Percentiles rank a stretch among this genome's conserved stretches.
phyloP scores from a whole-genome alignment of 2,113 vertebrate genomes.

The Conger conger region DNA sequence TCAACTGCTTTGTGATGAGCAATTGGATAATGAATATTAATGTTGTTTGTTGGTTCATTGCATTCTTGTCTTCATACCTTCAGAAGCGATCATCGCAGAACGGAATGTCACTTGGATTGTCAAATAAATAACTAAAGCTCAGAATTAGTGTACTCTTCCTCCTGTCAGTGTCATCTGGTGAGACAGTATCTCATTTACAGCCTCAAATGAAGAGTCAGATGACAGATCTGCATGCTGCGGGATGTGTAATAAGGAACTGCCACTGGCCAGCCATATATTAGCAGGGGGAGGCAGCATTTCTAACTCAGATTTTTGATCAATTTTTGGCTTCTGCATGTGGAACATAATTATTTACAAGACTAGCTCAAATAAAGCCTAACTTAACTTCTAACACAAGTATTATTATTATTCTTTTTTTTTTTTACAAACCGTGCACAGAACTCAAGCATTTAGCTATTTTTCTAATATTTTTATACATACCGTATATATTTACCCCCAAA shows the following conservation, averaged over 20 bases:
- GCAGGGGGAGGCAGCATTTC: neutral
- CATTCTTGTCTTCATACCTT: neutral
- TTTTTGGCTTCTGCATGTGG: neutral
- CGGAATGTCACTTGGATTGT: slow-evolving; percentile 12
- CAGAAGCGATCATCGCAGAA: slow-evolving; percentile 3
- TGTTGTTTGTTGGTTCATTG: neutral
- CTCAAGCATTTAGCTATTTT: too few relatives aligned
- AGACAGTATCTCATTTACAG: slow-evolving; percentile 19
- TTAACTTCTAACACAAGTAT: too few relatives aligned
- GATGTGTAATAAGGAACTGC: slow-evolving; percentile 9
- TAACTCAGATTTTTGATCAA: neutral
- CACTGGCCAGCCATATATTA: slow-evolving; percentile 2
- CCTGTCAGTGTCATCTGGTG: slow-evolving; percentile 16
- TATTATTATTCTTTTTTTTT: neutral
- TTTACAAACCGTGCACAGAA: neutral
- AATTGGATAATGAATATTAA: neutral
- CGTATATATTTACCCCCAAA: too few relatives aligned
- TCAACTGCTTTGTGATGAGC: neutral
- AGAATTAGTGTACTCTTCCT: slow-evolving; percentile 5
- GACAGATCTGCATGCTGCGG: slow-evolving; percentile 23
- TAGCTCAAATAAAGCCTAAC: too few relatives aligned
- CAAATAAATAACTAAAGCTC: slow-evolving; percentile 19
- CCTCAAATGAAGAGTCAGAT: slow-evolving; percentile 27
- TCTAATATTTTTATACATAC: too few relatives aligned
- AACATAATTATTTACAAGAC: neutral